phyloP scores from a whole-genome alignment of 2,797 vertebrate species.

The Lemur catta region DNA sequence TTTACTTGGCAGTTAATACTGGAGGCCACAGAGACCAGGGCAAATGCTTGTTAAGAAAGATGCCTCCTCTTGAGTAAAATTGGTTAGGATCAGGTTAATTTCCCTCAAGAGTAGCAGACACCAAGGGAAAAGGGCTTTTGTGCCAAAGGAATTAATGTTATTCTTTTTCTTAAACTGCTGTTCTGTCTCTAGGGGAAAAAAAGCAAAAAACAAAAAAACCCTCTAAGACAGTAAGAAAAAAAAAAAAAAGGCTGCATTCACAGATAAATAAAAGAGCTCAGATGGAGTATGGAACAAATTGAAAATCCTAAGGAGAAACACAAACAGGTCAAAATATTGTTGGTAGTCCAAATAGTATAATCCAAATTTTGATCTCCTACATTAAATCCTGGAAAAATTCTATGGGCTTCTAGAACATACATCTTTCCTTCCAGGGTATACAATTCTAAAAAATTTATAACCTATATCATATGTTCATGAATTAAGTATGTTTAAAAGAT shows the following conservation, averaged over 20 bases:
- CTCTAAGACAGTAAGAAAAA: neutral
- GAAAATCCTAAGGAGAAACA: neutral
- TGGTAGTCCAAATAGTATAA: neutral
- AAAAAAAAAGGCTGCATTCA: neutral
- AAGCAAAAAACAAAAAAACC: neutral
- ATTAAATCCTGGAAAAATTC: neutral
- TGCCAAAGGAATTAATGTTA: neutral
- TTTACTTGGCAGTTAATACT: slow-evolving; percentile 20
- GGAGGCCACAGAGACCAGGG: neutral
- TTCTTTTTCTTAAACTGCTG: neutral
- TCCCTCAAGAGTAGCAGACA: slow-evolving; percentile 13
- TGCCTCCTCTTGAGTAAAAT: slow-evolving; percentile 41
- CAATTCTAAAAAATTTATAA: neutral
- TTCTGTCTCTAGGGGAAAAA: slow-evolving; percentile 22
- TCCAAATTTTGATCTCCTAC: neutral
- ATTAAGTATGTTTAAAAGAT: neutral
- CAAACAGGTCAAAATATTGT: neutral
- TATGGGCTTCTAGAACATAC: neutral
- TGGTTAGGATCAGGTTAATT: slow-evolving; percentile 27
- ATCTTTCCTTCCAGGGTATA: neutral
- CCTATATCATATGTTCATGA: neutral
- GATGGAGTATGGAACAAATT: neutral
- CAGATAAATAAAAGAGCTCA: slow-evolving; percentile 7
- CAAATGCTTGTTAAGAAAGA: slow-evolving; percentile 37
- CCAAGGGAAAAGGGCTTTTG: slow-evolving; percentile 18